Percentiles rank a stretch among this genome's conserved stretches.
Conservation (phyloP, 2,113 vertebrate species). For the Eptesicus fuscus region DNA sequence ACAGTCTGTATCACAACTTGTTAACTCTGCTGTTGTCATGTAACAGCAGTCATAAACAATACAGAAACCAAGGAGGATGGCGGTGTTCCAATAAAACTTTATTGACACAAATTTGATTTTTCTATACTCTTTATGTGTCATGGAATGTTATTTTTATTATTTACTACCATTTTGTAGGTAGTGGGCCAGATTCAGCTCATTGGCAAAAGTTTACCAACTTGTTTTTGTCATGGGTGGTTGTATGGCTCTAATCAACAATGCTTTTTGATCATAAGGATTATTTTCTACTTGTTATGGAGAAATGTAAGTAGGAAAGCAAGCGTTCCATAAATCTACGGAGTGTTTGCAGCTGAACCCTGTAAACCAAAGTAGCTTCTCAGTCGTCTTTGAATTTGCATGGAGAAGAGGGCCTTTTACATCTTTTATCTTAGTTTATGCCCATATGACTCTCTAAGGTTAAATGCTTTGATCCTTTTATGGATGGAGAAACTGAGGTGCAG, state of each 20-base stretch:
- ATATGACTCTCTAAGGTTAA: background rate
- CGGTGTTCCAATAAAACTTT: background rate
- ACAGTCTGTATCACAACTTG: background rate
- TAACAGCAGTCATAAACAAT: background rate
- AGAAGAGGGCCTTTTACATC: background rate
- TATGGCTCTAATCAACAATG: background rate
- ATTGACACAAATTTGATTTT: background rate
- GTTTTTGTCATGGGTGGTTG: background rate
- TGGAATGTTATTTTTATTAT: background rate
- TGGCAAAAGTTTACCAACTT: background rate
- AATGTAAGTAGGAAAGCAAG: background rate
- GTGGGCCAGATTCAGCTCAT: background rate
- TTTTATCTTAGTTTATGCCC: background rate
- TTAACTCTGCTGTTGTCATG: background rate
- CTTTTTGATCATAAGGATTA: background rate
- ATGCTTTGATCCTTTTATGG: background rate
- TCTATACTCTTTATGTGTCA: background rate
- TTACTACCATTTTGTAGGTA: background rate
- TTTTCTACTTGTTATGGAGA: background rate
- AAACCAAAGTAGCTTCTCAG: background rate
- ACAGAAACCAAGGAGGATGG: background rate
- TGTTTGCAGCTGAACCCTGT: background rate
- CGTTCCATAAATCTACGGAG: background rate
- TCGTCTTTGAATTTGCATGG: background rate
- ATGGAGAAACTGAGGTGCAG: background rate